Conservation (phyloP, 2,113 vertebrate genomes). For the Merops nubicus region DNA sequence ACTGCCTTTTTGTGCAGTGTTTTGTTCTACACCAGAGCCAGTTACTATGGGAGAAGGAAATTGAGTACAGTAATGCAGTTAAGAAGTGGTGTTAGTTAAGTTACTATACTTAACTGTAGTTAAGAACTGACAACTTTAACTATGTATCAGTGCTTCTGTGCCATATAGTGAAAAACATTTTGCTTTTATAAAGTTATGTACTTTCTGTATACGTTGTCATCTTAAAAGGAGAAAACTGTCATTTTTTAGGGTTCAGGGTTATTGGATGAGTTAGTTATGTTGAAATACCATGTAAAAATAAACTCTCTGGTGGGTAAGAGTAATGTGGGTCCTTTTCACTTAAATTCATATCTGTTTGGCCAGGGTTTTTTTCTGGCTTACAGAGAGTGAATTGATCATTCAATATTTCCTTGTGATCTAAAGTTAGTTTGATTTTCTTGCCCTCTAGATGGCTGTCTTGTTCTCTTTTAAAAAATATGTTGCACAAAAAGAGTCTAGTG, state of each 20-base stretch:
- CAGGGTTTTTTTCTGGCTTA: fast-evolving
- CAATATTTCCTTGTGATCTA: not conserved
- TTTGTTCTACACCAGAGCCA: not conserved
- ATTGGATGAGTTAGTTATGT: not conserved
- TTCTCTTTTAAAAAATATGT: not conserved
- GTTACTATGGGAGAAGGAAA: not conserved
- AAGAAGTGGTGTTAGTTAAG: too few species aligned
- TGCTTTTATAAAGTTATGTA: not conserved
- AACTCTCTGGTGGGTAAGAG: not conserved
- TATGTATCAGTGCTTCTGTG: not conserved
- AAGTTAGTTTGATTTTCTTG: not conserved
- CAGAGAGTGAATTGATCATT: not conserved
- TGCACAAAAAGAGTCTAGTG: too few species aligned
- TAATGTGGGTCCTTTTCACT: not conserved
- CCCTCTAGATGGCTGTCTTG: conserved; percentile 72
- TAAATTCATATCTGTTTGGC: not conserved
- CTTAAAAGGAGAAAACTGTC: not conserved
- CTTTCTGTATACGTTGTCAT: not conserved
- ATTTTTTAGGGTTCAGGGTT: not conserved
- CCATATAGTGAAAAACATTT: not conserved
- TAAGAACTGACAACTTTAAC: not conserved
- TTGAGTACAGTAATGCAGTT: not conserved
- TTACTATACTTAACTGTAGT: too few species aligned
- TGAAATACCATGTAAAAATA: not conserved
- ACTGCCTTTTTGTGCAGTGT: not conserved